Conservation (phyloP, 37 sponge, comb jelly and placozoan species). For the Haliclona indistincta region DNA sequence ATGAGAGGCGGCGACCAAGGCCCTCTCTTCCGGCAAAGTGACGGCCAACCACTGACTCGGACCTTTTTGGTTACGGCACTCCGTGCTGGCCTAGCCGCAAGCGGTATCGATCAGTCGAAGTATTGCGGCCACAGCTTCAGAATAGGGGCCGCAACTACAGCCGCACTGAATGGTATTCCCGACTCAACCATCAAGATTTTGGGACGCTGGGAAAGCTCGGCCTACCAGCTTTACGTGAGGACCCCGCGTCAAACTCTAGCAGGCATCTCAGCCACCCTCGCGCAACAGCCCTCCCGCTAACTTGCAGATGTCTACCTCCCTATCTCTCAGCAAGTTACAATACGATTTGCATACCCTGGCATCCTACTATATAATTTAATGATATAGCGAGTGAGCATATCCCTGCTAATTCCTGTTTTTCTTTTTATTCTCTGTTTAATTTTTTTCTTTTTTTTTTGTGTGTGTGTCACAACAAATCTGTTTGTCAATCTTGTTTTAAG, state of each 20-base stretch:
- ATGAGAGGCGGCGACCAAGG: conserved; percentile 7
- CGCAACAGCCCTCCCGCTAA: no score
- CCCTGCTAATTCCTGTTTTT: no score
- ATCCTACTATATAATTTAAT: no score
- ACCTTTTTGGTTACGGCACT: conserved; percentile 14
- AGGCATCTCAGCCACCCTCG: background rate
- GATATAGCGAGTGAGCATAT: no score
- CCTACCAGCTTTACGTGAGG: conserved; percentile 18
- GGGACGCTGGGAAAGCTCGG: conserved; percentile 33
- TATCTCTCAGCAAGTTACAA: no score
- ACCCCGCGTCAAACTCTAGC: conserved; percentile 16
- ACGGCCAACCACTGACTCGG: conserved; percentile 9
- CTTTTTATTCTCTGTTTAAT: no score
- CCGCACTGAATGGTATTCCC: conserved; percentile 15
- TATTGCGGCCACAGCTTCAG: conserved; percentile 36
- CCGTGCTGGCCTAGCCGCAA: background rate
- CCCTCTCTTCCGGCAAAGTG: conserved; percentile 6
- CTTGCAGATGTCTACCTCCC: no score
- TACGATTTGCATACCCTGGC: no score
- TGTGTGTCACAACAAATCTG: no score
- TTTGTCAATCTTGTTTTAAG: no score
- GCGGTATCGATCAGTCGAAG: conserved; percentile 8
- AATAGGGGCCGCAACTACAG: conserved; percentile 36
- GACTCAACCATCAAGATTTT: conserved; percentile 19
- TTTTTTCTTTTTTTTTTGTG: no score